These are phyloP conservation scores for Agrochola circellaris DNA, from an alignment of 2,888 invertebrate species.

Conservation along the genomic window DNA sequence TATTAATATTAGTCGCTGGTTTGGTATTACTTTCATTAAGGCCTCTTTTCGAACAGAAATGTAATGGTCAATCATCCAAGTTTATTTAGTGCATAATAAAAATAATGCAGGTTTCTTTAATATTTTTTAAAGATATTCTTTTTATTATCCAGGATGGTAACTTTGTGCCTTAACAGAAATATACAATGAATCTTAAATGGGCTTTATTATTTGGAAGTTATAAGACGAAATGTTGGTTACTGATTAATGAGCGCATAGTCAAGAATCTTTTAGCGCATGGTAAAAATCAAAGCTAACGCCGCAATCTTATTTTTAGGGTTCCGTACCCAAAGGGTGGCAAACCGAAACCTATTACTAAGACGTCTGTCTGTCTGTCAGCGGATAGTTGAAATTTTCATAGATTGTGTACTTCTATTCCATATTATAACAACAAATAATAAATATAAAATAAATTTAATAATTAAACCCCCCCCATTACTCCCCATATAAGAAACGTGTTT, in stretches of 20 bases:
- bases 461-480: too few relatives aligned
- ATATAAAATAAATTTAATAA: too few relatives aligned
- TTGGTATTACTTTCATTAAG: neutral
- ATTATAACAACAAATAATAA: too few relatives aligned
- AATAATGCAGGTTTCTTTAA: neutral
- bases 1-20: neutral
- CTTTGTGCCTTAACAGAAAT: neutral
- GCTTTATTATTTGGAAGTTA: neutral
- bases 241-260: too few relatives aligned
- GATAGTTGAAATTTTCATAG: too few relatives aligned
- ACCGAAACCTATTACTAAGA: too few relatives aligned
- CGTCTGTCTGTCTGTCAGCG: too few relatives aligned
- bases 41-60: neutral
- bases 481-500: too few relatives aligned
- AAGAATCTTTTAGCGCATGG: neutral
- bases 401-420: too few relatives aligned
- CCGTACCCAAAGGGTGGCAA: too few relatives aligned
- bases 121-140: neutral
- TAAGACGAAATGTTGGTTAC: neutral
- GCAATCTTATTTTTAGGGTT: neutral
- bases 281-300: neutral
- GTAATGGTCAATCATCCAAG: too few relatives aligned
- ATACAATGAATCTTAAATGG: neutral
- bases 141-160: neutral
- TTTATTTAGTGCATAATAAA: neutral